Evolutionary conservation across 2,113 vertebrate genomes (phyloP), one percentile per base, ranked within the genome.

Genomic region (Pedionomus torquatus): DNA sequence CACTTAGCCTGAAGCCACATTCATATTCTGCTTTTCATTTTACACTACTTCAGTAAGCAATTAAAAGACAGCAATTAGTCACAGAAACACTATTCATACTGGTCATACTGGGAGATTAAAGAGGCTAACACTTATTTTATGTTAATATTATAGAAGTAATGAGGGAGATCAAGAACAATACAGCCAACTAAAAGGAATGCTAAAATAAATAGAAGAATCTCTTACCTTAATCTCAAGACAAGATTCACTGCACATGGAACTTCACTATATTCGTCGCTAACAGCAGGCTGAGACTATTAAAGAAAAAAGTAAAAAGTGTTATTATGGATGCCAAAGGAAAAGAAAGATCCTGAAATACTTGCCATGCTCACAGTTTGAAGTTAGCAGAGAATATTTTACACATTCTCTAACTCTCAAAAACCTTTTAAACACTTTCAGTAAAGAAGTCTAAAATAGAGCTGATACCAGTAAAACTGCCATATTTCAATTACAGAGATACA

Each of bases 151-250:
- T 91, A 81, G 95, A 97, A 95, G 87, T 88, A 98, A 97, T 77
- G 71, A 97, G 78, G 44, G 54, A 90, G 43, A 96, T 81, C 63
- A 96, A 61, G 92, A 76, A 96, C 89, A 89, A 65, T 76, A 88
- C 13, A 63, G 52, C 41, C 51, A 89, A 85, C 26, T 65, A 31
- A 79, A 87, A 95, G 31, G 21, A 92, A 86, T 3, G 16, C 4
- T 78, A 96, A 97, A 96, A 91, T 72, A 96, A 95, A 94, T 8
- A 94, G 17, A 76, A 57, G 39, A 64, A 46, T 54, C 69, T 84
- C 98, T 99, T 98, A 99, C 99, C 99, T 99, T 98, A 99, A 98
- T 96, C 99, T 99, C 95, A 99, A 98, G 68, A 99, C 99, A 97
- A 99, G 99, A 98, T 99, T 99, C 96, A 99, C 98, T 3, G 98